Conservation (phyloP, 2,797 vertebrate species). For the Syndactyla subalaris region DNA sequence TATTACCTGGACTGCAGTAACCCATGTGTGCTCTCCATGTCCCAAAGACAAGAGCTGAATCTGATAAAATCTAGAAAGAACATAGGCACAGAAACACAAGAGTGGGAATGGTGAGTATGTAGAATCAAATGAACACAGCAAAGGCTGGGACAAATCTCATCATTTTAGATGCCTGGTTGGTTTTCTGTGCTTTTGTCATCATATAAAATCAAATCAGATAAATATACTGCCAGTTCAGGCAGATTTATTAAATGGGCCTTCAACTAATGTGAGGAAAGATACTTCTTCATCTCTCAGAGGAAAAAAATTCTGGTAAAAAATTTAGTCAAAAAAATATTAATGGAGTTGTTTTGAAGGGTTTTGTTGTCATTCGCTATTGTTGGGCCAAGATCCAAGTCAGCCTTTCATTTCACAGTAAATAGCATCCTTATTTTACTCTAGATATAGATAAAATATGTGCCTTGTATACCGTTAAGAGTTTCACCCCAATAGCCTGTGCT, state of each 20-base stretch:
- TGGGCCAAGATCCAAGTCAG: not conserved
- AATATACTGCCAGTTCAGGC: not conserved
- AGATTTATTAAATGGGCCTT: not conserved
- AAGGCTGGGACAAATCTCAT: not conserved
- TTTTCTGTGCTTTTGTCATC: not conserved
- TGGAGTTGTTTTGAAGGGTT: not conserved
- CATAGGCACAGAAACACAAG: not conserved
- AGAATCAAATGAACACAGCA: not conserved
- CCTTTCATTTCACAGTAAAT: not conserved
- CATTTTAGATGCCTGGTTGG: not conserved
- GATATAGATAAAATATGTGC: not conserved
- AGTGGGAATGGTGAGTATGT: not conserved
- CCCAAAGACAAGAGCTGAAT: not conserved
- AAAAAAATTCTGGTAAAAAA: not conserved
- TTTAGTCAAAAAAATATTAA: not conserved
- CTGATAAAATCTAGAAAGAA: not conserved
- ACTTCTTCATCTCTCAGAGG: not conserved
- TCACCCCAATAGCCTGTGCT: not conserved
- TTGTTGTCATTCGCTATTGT: not conserved
- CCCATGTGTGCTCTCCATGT: not conserved
- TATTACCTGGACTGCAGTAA: not conserved
- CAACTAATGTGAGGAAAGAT: not conserved
- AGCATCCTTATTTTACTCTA: not conserved
- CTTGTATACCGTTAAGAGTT: not conserved
- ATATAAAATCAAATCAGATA: not conserved